A percentile compares a stretch with the other conserved stretches of the same genome.
These are phyloP conservation scores for Pelecanus crispus DNA, from an alignment of 2,113 vertebrate genomes.

Conservation along the genomic window DNA sequence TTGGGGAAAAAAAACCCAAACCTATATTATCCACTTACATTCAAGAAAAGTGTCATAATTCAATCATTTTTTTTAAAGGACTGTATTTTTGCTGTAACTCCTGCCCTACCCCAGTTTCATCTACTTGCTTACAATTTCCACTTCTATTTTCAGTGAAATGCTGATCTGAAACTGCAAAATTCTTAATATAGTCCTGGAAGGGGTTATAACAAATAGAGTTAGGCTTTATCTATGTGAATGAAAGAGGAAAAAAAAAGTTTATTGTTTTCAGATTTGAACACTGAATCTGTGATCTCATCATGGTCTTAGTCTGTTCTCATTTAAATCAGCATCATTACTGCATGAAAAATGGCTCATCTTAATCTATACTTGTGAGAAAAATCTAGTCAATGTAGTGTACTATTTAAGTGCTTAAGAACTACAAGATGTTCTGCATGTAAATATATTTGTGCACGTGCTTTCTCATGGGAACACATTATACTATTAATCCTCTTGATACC, in stretches of 20 bases:
- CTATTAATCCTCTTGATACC: not conserved
- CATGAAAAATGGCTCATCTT: not conserved
- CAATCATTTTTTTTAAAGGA: not conserved
- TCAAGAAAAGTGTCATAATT: not conserved
- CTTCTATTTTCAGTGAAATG: not conserved
- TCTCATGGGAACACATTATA: not conserved
- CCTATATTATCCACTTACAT: not conserved
- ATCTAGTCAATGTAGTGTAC: not conserved
- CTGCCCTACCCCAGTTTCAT: not conserved
- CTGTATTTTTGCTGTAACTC: not conserved
- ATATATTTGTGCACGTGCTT: not conserved
- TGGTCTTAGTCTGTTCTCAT: not conserved
- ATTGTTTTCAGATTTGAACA: slow-evolving; percentile 2
- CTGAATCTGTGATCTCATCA: not conserved
- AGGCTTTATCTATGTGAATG: not conserved
- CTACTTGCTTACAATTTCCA: not conserved
- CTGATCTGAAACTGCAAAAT: not conserved
- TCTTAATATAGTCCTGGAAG: not conserved
- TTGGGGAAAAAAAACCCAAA: not conserved
- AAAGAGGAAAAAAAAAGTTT: not conserved
- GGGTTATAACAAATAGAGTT: not conserved
- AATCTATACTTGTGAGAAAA: not conserved
- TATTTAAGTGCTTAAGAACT: slow-evolving; percentile 11
- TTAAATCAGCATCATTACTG: not conserved
- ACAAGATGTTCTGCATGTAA: slow-evolving; percentile 3